Evolutionary conservation across 2,113 vertebrate species (phyloP).

Genomic region (Caretta caretta): DNA sequence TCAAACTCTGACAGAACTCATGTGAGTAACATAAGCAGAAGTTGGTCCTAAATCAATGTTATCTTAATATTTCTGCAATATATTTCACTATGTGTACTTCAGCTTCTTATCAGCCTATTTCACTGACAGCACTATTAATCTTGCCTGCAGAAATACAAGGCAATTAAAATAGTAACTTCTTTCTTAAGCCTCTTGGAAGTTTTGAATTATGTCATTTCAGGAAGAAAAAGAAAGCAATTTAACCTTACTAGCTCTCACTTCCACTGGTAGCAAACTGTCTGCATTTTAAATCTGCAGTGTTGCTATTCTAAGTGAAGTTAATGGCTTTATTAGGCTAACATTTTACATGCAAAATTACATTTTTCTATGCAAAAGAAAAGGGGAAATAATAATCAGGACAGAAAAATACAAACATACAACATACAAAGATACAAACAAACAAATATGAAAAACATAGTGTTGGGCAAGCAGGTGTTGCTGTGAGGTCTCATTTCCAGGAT

Average conservation of each 20-base stretch:
- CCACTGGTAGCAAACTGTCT: conserved; percentile 15
- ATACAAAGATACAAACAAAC: background rate
- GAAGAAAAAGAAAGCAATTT: conserved; percentile 38
- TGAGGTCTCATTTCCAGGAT: background rate
- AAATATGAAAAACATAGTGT: background rate
- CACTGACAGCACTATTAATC: conserved; percentile 46
- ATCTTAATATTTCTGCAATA: background rate
- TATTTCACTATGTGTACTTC: background rate
- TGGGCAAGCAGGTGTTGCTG: background rate
- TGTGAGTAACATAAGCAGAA: background rate
- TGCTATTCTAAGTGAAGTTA: conserved; percentile 15
- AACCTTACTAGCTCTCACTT: background rate
- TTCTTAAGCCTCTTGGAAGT: conserved; percentile 45
- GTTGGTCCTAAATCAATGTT: background rate
- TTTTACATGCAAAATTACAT: conserved; percentile 13
- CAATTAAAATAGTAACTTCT: conserved; percentile 66
- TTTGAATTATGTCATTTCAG: conserved; percentile 29
- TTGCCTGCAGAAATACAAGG: conserved; percentile 45
- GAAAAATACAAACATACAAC: background rate
- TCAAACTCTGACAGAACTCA: background rate
- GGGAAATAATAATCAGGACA: background rate
- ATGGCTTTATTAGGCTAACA: background rate
- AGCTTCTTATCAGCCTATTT: conserved; percentile 7
- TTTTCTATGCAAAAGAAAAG: background rate
- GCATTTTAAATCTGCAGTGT: conserved; percentile 11